phyloP scores from a whole-genome alignment of 2,797 vertebrate genomes.

The Halcyon badia region DNA sequence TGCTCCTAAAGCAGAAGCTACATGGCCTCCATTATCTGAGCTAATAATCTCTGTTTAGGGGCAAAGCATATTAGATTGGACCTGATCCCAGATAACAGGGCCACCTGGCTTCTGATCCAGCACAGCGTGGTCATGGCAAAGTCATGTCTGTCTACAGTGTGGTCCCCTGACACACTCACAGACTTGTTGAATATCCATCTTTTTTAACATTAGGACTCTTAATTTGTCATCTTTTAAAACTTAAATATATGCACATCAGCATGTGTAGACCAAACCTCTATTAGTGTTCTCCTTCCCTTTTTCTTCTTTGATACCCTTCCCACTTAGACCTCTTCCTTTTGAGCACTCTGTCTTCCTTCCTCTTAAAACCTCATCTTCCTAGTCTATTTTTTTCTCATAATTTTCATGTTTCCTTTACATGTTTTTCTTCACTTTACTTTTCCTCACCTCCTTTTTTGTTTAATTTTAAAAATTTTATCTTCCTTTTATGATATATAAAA shows the following conservation, averaged over 20 bases:
- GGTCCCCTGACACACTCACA: neutral
- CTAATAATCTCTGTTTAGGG: neutral
- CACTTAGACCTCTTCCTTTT: neutral
- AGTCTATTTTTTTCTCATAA: neutral
- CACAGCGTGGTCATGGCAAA: rapidly evolving
- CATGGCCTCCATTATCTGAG: neutral
- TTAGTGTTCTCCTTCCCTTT: neutral
- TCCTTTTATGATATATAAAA: neutral
- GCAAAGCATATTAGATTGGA: neutral
- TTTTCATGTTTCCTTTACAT: neutral
- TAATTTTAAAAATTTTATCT: neutral
- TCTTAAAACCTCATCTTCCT: neutral
- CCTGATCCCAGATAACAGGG: neutral
- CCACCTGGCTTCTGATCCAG: neutral
- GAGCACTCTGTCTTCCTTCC: neutral
- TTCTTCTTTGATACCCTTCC: neutral
- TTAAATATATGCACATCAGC: neutral
- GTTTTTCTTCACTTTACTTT: neutral
- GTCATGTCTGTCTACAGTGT: rapidly evolving
- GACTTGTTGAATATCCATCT: neutral
- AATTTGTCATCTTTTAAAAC: neutral
- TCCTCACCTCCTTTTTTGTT: neutral
- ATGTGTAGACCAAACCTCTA: neutral
- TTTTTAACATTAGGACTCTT: neutral
- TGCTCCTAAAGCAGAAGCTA: neutral